Conservation (phyloP, 2,113 vertebrate species). For the Axis porcinus region DNA sequence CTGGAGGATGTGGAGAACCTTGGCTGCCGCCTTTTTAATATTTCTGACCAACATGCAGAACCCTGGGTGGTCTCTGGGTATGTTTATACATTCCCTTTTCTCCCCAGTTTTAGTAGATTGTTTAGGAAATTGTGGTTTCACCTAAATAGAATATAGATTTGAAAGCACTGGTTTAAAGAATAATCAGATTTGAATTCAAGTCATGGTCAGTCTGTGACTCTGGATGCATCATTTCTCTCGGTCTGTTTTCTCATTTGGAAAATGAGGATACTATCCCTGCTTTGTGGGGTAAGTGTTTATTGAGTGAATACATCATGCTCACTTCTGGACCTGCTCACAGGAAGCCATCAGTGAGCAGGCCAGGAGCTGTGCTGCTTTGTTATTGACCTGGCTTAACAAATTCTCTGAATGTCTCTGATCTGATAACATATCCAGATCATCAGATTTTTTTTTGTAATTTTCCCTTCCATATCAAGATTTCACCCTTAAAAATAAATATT, state of each 20-base stretch:
- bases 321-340: neutral
- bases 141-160: neutral
- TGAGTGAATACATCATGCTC: neutral
- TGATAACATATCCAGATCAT: neutral
- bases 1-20: constrained; percentile 98
- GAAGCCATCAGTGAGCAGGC: neutral
- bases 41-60: constrained; percentile 97
- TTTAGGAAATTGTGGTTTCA: neutral
- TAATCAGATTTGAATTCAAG: neutral
- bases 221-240: neutral
- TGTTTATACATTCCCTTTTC: constrained; percentile 22
- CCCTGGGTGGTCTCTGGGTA: constrained; percentile 99
- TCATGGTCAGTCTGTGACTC: neutral
- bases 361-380: neutral
- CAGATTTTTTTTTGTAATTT: neutral
- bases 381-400: neutral
- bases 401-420: neutral
- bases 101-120: neutral
- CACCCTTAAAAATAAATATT: neutral
- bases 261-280: neutral
- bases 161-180: neutral
- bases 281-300: neutral
- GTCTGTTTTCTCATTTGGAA: neutral
- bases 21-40: constrained; percentile 96
- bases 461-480: neutral